Evolutionary conservation across 2,797 vertebrate genomes (phyloP), one percentile per base, ranked within the genome.

Genomic region (Silurus aristotelis): DNA sequence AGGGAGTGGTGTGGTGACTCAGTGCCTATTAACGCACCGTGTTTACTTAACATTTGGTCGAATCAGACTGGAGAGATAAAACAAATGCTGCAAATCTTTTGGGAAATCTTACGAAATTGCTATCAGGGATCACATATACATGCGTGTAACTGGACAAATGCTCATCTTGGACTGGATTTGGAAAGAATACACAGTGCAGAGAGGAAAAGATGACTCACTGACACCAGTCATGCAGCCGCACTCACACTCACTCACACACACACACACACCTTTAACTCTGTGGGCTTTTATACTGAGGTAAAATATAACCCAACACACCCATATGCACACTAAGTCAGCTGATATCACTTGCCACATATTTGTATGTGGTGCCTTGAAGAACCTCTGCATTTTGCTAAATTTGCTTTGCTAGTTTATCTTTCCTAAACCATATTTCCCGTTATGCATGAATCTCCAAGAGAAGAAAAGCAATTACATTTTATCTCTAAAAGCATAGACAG

Each of bases 161-260:
- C 17, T 46, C 38, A 48, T 80, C 66, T 76, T 55, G 25, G 17
- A n/a, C 46, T 75, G 15, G 13, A 48, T 75, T 25, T 75, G 71
- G 83, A 75, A 85, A 75, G 67, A 48, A 72, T 61, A 46, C 15
- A 84, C 60, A 58, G 10, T 7, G 38, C 79, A 80, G 56, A 84
- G 80, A 20, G 84, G 84, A 61, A 86, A 60, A 71, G 52, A 60
- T 85, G 89, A 90, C 80, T 86, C 87, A 87, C 66, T 38, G 52
- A 27, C 73, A 66, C 76, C 52, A 66, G 56, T 22, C 31, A 67
- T 46, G 60, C 6, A 55, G 52, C 70, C 1, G 31, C 52, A 4
- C 38, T 38, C 55, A 68, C 66, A 68, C 66, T 31, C 52, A 38
- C 38, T 38, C 55, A 68, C 66, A 68, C 66, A 31, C 13, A 31